Conservation (phyloP, 92 coral and sea anemone genomes). For the Siderastrea radians region DNA sequence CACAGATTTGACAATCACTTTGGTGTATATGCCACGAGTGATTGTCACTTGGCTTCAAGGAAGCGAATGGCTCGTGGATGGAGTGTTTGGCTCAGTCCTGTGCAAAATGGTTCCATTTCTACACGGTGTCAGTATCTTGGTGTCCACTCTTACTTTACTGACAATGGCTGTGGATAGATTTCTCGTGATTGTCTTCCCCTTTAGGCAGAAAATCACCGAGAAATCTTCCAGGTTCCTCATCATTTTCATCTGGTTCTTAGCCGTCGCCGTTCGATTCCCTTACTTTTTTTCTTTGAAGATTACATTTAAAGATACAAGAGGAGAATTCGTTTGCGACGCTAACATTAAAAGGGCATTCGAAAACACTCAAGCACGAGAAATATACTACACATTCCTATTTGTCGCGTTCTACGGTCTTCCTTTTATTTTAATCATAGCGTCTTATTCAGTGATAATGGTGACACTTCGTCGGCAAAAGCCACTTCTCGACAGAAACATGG, state of each 20-base stretch:
- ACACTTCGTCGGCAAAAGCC: slow-evolving; percentile 5
- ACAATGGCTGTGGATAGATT: slow-evolving; percentile 54
- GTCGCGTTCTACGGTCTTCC: slow-evolving; percentile 53
- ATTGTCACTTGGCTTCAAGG: slow-evolving; percentile 53
- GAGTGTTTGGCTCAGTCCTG: slow-evolving; percentile 47
- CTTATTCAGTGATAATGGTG: slow-evolving; percentile 18
- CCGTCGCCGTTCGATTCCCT: slow-evolving; percentile 53
- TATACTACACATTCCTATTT: slow-evolving; percentile 47
- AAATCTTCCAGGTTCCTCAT: slow-evolving; percentile 24
- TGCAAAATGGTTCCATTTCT: slow-evolving; percentile 64
- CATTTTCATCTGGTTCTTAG: slow-evolving; percentile 32
- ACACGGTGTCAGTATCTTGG: slow-evolving; percentile 61
- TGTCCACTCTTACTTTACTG: slow-evolving; percentile 57
- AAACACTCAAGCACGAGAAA: slow-evolving; percentile 1
- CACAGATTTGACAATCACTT: slow-evolving; percentile 58
- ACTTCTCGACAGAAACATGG: slow-evolving; percentile 3
- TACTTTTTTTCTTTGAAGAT: slow-evolving; percentile 35
- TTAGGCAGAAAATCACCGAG: slow-evolving; percentile 35
- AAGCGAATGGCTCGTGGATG: slow-evolving; percentile 45
- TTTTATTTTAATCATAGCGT: slow-evolving; percentile 23
- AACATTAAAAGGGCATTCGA: slow-evolving; percentile 36
- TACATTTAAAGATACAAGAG: background rate
- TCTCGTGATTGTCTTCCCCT: slow-evolving; percentile 62
- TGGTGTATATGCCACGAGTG: slow-evolving; percentile 68
- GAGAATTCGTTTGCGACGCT: slow-evolving; percentile 15